Evolutionary conservation across 2,888 invertebrate genomes (phyloP).

Genomic region (Andrena marginata): DNA sequence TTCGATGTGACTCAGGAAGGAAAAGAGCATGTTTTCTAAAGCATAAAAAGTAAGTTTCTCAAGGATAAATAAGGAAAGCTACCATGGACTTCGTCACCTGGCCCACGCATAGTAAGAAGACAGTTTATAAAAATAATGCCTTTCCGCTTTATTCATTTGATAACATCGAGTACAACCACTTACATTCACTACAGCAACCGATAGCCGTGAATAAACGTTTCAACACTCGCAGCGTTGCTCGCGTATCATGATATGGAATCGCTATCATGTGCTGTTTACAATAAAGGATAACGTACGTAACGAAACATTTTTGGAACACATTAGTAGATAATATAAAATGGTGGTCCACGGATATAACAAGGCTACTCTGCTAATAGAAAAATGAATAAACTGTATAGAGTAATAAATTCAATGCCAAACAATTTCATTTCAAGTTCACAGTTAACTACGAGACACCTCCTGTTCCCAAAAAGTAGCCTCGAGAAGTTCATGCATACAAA

Average conservation of each 20-base stretch:
- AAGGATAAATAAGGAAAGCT: too few species aligned
- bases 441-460: too few species aligned
- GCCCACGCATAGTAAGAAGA: too few species aligned
- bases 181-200: neutral
- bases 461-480: neutral
- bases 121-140: slow-evolving; percentile 39
- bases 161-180: slow-evolving; percentile 19
- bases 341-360: neutral
- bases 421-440: neutral
- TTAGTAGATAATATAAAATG: neutral
- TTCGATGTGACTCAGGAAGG: too few species aligned
- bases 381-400: neutral
- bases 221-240: neutral
- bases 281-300: neutral
- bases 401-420: neutral
- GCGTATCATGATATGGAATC: neutral
- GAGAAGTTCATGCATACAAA: neutral
- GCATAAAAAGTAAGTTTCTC: too few species aligned
- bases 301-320: neutral
- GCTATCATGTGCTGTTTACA: neutral
- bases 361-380: neutral
- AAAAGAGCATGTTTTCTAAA: too few species aligned
- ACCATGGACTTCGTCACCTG: too few species aligned
- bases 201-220: slow-evolving; percentile 1
- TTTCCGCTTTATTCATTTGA: slow-evolving; percentile 20